Evolutionary conservation across 2,797 vertebrate genomes (phyloP).

Genomic region (Balearica regulorum): DNA sequence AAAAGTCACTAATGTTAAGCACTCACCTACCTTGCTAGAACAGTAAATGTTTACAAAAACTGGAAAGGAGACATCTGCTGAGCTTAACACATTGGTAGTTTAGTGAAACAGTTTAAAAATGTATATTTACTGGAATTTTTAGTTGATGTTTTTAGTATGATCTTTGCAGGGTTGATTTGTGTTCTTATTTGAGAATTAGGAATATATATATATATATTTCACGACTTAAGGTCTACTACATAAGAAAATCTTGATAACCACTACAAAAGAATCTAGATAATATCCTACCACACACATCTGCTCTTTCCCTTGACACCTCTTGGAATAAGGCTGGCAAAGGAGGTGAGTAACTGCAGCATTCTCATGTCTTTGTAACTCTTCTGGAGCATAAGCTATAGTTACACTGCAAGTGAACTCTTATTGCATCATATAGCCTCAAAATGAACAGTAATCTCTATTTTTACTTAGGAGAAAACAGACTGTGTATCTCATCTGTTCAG

Average conservation of each 20-base stretch:
- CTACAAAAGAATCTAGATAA: background rate
- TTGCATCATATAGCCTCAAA: slow-evolving; percentile 38
- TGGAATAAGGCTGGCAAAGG: background rate
- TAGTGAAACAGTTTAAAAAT: background rate
- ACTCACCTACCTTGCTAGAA: background rate
- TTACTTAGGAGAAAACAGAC: slow-evolving; percentile 54
- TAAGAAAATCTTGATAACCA: background rate
- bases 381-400: background rate
- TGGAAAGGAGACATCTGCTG: slow-evolving; percentile 16
- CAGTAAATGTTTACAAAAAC: slow-evolving; percentile 21
- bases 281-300: background rate
- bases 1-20: background rate
- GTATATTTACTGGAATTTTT: background rate
- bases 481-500: slow-evolving; percentile 53
- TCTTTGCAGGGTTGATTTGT: background rate
- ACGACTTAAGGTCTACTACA: background rate
- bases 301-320: background rate
- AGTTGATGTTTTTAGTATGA: background rate
- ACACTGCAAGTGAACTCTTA: slow-evolving; percentile 36
- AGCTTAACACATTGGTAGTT: background rate
- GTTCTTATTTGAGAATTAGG: background rate
- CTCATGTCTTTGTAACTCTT: background rate
- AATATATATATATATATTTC: background rate
- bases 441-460: slow-evolving; percentile 64
- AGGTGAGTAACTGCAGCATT: background rate